Base-by-base conservation (phyloP, 2,113 vertebrate species). In the Syngnathus floridae region DNA sequence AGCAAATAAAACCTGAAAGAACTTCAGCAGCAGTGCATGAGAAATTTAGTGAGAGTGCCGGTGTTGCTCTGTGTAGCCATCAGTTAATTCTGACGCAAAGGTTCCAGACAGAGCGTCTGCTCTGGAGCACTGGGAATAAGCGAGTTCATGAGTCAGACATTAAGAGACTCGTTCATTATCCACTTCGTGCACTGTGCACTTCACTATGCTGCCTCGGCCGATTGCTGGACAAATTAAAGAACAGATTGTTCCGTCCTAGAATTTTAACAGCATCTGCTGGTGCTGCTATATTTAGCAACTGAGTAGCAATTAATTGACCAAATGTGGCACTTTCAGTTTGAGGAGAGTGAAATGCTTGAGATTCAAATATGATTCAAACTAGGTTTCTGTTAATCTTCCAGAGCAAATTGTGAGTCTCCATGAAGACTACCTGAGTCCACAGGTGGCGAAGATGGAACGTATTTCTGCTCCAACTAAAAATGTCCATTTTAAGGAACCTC, bases 351-450 rank as follows among this genome's bases (percentile, higher is more conserved):
- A 49, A 10, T 40, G 36, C n/a, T 46, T 49, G 14, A 49, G 26
- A 46, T 70, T n/a, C 38, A 4, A 8, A 60, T 71, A 22, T 48
- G 16, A 17, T n/a, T 63, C 56, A 45, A 19, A 13, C 21, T 12
- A 22, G 0, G 1, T 7, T 12, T 45, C 36, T 0, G 43, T 21
- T 68, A 16, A 41, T 65, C 51, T 48, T 66, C 9, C 74, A 90
- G 90, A 86, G 62, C 86, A 80, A 76, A 78, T 69, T 77, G 72
- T 78, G 55, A 73, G 74, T 65, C 64, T 75, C 55, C 93, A 94
- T 0, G 94, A 96, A 75, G 93, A 95, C 75, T 91, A 93, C 74
- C 84, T 93, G 78, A 94, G 93, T 38, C 93, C 93, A 9, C 82
- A 91, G 79, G 95, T 94, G 84, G 94, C 95, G 70, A 89, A 90